These are phyloP conservation scores for Alexandromys fortis DNA, from an alignment of 2,113 vertebrate species.

Conservation along the genomic window DNA sequence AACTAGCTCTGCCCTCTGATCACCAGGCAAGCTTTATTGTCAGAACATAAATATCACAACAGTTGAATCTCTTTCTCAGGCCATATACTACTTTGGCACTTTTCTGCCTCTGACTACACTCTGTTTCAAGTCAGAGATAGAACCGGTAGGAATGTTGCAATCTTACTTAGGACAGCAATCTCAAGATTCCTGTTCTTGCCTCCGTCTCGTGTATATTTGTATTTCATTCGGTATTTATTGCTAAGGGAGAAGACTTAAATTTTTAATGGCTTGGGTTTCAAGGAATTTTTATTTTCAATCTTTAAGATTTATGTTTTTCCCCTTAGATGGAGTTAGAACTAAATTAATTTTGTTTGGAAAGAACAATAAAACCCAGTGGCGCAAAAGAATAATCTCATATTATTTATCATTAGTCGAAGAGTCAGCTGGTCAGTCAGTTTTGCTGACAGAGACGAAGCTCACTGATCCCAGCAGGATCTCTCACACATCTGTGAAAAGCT, in stretches of 20 bases:
- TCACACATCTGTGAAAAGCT: conserved; percentile 13
- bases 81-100: neutral
- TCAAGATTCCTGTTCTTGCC: conserved; percentile 26
- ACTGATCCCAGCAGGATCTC: neutral
- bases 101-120: neutral
- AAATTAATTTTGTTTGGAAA: conserved; percentile 74
- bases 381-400: neutral
- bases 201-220: conserved; percentile 61
- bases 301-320: conserved; percentile 56
- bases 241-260: conserved; percentile 6
- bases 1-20: no score
- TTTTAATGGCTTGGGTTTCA: conserved; percentile 53
- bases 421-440: neutral
- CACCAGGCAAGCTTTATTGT: no score
- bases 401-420: neutral
- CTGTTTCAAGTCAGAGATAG: conserved; percentile 40
- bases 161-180: conserved; percentile 16
- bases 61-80: neutral
- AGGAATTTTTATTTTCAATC: conserved; percentile 65
- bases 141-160: neutral
- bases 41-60: no score
- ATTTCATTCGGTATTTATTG: conserved; percentile 77
- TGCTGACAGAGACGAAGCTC: neutral
- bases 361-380: neutral
- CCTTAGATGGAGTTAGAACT: conserved; percentile 37